Evolutionary conservation across 92 coral and sea anemone species (phyloP).

Genomic region (Epizoanthus stellaris): DNA sequence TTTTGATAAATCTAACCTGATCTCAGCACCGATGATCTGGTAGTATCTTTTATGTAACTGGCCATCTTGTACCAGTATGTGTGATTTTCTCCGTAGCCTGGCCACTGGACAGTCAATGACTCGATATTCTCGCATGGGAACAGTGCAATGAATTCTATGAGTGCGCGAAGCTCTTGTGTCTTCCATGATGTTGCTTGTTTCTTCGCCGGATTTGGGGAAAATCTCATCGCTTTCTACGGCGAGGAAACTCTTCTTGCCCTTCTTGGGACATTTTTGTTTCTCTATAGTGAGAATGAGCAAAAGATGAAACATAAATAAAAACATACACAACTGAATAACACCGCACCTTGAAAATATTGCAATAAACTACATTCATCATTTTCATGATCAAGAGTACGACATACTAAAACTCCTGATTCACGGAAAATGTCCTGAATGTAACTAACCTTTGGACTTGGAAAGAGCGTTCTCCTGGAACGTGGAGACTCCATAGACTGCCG

Average conservation of each 20-base stretch:
- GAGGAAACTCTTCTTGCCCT: constrained; percentile 13
- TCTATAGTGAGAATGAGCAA: no score
- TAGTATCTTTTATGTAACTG: not conserved
- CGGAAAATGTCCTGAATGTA: no score
- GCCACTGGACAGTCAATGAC: not conserved
- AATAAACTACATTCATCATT: no score
- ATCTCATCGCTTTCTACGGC: not conserved
- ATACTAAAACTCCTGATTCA: no score
- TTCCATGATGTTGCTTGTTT: constrained; percentile 11
- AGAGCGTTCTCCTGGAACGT: no score
- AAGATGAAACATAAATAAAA: no score
- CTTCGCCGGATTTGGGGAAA: not conserved
- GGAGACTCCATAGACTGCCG: no score
- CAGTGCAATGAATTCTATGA: not conserved
- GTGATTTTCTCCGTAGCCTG: not conserved
- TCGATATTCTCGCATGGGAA: not conserved
- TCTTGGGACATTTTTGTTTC: not conserved
- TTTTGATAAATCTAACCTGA: not conserved
- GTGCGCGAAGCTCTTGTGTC: constrained; percentile 6
- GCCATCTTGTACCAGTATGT: constrained; percentile 10
- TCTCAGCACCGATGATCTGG: not conserved
- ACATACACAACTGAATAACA: no score
- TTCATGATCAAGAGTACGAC: no score
- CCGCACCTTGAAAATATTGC: no score
- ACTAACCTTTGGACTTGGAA: no score